phyloP scores from a whole-genome alignment of 2,113 vertebrate species.

The Motacilla tschutschensis region DNA sequence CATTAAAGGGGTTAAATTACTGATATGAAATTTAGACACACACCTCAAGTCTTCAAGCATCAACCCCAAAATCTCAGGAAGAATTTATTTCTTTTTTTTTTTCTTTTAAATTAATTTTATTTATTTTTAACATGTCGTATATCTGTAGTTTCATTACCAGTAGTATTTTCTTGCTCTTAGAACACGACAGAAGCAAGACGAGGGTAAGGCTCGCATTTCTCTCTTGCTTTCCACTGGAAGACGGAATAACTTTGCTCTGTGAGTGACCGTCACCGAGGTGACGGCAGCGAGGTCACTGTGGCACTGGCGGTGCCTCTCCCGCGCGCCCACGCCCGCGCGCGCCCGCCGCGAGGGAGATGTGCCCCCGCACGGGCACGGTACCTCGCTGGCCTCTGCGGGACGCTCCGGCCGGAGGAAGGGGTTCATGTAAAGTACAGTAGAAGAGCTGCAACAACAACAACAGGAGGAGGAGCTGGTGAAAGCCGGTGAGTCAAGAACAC shows the following conservation, averaged over 20 bases:
- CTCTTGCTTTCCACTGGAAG: constrained; percentile 61
- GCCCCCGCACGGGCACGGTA: neutral
- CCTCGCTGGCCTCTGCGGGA: constrained; percentile 16
- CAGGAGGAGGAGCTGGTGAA: constrained; percentile 19
- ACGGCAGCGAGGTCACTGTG: neutral
- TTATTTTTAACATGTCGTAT: constrained; percentile 44
- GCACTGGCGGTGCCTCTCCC: neutral
- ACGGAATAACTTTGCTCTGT: constrained; percentile 42
- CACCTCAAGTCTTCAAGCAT: constrained; percentile 64
- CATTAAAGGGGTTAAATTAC: constrained; percentile 17
- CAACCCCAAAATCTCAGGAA: constrained; percentile 64
- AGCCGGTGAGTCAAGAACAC: constrained; percentile 41
- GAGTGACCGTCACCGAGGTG: neutral
- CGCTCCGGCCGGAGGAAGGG: constrained; percentile 56
- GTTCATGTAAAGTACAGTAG: constrained; percentile 68
- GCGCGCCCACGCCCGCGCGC: neutral
- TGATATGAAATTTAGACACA: constrained; percentile 47
- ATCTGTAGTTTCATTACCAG: constrained; percentile 64
- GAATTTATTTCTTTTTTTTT: neutral
- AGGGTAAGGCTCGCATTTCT: constrained; percentile 49
- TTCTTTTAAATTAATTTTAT: neutral
- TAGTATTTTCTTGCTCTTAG: constrained; percentile 73
- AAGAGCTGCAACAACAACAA: constrained; percentile 56
- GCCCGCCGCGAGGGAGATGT: neutral
- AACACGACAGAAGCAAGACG: constrained; percentile 61